Conservation (phyloP, 2,888 invertebrate genomes). For the Cerastis leucographa region DNA sequence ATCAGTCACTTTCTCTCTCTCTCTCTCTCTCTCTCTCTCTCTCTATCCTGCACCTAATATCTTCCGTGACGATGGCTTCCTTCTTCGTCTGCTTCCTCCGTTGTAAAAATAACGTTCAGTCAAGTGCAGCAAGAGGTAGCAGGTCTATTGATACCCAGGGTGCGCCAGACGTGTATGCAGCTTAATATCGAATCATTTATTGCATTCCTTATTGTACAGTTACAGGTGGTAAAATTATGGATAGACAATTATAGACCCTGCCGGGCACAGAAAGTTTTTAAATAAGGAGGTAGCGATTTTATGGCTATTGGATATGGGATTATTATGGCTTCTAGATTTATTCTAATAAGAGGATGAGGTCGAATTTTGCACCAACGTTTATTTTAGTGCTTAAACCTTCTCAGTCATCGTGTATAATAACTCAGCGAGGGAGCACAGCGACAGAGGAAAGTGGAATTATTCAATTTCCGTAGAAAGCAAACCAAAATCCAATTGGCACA, state of each 20-base stretch:
- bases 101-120: neutral
- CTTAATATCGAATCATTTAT: neutral
- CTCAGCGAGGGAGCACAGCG: slow-evolving; percentile 26
- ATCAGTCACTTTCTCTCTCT: neutral
- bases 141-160: neutral
- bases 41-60: neutral
- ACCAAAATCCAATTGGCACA: slow-evolving; percentile 65
- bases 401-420: neutral
- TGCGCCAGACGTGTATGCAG: neutral
- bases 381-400: slow-evolving; percentile 18
- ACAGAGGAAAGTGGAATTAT: slow-evolving; percentile 61
- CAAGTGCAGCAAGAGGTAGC: neutral
- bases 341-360: neutral
- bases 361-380: neutral
- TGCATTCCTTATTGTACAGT: too few relatives aligned
- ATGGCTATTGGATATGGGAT: too few relatives aligned
- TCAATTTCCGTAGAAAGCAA: slow-evolving; percentile 68
- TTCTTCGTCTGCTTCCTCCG: neutral
- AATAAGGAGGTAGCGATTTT: too few relatives aligned
- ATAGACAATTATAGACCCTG: too few relatives aligned
- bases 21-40: neutral
- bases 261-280: too few relatives aligned
- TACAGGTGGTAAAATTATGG: too few relatives aligned
- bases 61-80: neutral
- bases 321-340: too few relatives aligned